Conservation (phyloP, 2,113 vertebrate species). For the Merops nubicus region DNA sequence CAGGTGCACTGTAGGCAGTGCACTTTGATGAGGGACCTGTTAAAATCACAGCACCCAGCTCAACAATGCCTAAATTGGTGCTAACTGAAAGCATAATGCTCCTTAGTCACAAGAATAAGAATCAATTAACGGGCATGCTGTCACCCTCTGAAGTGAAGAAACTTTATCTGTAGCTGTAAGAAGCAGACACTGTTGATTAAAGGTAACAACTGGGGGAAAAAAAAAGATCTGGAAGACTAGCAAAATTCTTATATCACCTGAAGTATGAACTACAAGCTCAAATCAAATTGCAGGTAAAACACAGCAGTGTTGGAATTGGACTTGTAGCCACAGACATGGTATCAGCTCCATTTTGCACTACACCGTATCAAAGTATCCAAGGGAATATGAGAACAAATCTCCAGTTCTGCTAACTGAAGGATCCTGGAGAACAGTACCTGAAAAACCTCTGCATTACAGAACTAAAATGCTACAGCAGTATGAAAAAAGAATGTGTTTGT, state of each 20-base stretch:
- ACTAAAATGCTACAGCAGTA: background rate
- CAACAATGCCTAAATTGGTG: background rate
- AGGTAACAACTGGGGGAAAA: background rate
- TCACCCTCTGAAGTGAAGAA: background rate
- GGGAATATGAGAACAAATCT: background rate
- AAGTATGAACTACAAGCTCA: background rate
- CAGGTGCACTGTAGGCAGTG: too few relatives aligned
- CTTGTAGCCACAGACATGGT: fast-evolving
- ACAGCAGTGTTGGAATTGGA: background rate
- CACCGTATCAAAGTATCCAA: background rate
- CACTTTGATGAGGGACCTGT: background rate
- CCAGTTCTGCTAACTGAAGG: background rate
- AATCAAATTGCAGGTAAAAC: background rate
- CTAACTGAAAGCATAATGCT: background rate
- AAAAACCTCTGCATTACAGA: background rate
- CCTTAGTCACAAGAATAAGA: background rate
- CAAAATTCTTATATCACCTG: background rate
- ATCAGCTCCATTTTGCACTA: background rate
- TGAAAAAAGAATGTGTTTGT: background rate
- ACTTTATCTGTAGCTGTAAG: background rate
- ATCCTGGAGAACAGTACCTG: background rate
- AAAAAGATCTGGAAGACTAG: background rate
- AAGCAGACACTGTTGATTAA: background rate
- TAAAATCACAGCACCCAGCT: background rate
- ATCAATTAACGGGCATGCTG: background rate